Conservation (phyloP, 2,888 invertebrate genomes). For the Acleris cristana region DNA sequence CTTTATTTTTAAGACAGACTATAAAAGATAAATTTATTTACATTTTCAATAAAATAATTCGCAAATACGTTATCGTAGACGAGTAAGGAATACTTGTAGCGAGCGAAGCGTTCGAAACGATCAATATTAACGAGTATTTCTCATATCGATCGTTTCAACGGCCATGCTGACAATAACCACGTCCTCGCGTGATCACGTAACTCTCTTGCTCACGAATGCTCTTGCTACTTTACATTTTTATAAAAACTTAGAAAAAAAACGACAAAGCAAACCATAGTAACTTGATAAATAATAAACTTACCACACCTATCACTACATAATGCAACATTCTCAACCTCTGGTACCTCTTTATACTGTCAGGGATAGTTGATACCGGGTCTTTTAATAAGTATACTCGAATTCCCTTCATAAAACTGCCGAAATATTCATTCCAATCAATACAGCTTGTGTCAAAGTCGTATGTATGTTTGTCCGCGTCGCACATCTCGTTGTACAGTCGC, state of each 20-base stretch:
- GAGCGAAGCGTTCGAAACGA: no score
- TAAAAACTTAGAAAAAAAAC: slow-evolving; percentile 14
- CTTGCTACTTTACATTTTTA: no score
- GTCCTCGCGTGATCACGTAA: no score
- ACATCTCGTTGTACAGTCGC: slow-evolving; percentile 79
- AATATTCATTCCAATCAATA: slow-evolving; percentile 88
- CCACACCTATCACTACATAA: slow-evolving; percentile 49
- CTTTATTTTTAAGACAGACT: no score
- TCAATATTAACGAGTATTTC: no score
- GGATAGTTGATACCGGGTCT: slow-evolving; percentile 88
- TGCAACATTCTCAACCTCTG: slow-evolving; percentile 53
- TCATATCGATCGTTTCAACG: no score
- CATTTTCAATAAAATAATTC: no score
- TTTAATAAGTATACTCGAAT: slow-evolving; percentile 89
- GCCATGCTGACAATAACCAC: no score
- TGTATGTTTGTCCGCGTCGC: slow-evolving; percentile 81
- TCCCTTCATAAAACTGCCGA: slow-evolving; percentile 87
- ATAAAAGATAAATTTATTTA: no score
- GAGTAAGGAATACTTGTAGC: no score
- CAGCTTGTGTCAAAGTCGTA: slow-evolving; percentile 87
- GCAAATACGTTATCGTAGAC: no score
- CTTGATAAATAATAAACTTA: slow-evolving; percentile 39
- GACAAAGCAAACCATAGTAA: slow-evolving; percentile 31
- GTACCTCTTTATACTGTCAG: slow-evolving; percentile 80
- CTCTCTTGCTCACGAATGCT: no score